Evolutionary conservation across 2,888 invertebrate genomes (phyloP), one percentile per base, ranked within the genome.

Genomic region (Junonia oenone): DNA sequence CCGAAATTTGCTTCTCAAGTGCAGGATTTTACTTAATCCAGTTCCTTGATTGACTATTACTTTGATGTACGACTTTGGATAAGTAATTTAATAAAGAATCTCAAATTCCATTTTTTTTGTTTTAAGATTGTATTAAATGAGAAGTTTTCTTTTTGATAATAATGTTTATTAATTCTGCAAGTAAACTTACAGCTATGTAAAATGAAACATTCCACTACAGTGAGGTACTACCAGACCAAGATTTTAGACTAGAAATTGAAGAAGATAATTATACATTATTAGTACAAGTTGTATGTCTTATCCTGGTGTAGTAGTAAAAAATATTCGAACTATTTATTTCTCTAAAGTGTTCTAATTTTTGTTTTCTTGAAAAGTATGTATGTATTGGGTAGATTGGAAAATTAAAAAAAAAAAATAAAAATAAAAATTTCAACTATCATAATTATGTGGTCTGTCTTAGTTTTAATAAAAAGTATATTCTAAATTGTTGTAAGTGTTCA

Each of bases 401-500:
- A 38, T 9, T 31, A 40, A 17, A 29, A 27, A 40, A 31, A 17
- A 40, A 40, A 29, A 31, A 27, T 14, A 9, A 22, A 11, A 9
- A 26, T 40, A 50, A 40, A 40, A 14, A 15, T 29, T n/a, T 50
- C 1, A 26, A 45, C 37, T 37, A 47, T 15, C 26, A 40, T 47
- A 38, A 29, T 48, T 45, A 53, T 70, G 69, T 78, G 78, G 77
- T 83, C 73, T 73, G 69, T 68, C 70, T 73, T 77, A 77, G 68
- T 63, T 62, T 59, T 71, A 65, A 64, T 56, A 64, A 64, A 65
- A 67, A 65, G 53, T 81, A 84, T 86, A 88, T 88, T 88, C 87
- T 87, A 89, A 89, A 89, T 87, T 81, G 82, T 81, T 85, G 63
- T 89, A 87, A 84, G 87, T 88, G 87, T 88, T 89, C 85, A 82